Evolutionary conservation across 1,140 invertebrate species (phyloP), one percentile per base, ranked within the genome.

Genomic region (Drosophila burlai): DNA sequence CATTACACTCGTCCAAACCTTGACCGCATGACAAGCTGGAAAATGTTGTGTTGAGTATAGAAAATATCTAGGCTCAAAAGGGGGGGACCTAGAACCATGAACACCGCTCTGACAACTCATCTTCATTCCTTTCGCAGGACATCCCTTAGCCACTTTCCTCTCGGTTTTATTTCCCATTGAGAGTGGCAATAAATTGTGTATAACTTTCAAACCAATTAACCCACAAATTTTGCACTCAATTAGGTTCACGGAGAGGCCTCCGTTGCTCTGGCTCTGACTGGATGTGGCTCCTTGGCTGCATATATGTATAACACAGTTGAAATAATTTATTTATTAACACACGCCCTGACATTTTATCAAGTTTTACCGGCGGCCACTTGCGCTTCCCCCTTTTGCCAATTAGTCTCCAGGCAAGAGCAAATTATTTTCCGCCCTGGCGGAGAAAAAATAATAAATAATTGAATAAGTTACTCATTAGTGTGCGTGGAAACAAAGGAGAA

Each of bases 391-490:
- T 74, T 81, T 67, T 68, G 63, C 76, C 85, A 85, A 90, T 90
- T 85, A 90, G 86, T 42, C 71, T 16, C 36, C 36, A 18, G 75
- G 77, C 68, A 52, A 74, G 68, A 81, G 81, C 69, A 60, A 68
- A 67, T 75, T 78, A 80, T 84, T 89, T 81, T 83, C 61, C 50
- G 81, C 68, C 64, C 52, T 52, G 61, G 67, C 62, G 57, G 6
- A 79, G 59, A 60, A 73, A 60, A 61, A 73, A 84, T 78, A 71
- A 84, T 80, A 85, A 85, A 91, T 90, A 85, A 90, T 90, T 90
- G 82, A 90, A 90, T 90, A 89, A 90, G 66, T 90, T 90, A 85
- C 69, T 89, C 85, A 89, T 84, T 89, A 80, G 69, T 61, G 52
- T 49, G 49, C 49, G 21, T 29, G 55, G 50, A 24, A 8, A 61